A percentile compares a stretch with the other conserved stretches of the same genome.
Conservation (phyloP, 2,888 invertebrate genomes). For the Chymomyza fuscimana region DNA sequence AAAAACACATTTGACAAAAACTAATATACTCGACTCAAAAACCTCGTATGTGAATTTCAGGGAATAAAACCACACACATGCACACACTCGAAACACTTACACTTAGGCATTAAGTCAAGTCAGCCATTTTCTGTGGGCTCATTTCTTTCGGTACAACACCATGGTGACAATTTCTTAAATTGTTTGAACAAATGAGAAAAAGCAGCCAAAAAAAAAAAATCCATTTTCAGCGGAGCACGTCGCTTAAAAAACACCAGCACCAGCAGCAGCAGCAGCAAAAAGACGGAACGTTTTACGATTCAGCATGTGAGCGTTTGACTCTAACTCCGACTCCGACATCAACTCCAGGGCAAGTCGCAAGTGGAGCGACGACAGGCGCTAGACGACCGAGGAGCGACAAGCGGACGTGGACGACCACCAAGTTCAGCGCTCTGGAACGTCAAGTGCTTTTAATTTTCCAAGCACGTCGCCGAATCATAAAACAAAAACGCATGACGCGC, state of each 20-base stretch:
- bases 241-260: slow-evolving; percentile 21
- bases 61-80: slow-evolving; percentile 11
- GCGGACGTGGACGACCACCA: slow-evolving; percentile 48
- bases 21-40: not conserved
- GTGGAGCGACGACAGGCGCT: slow-evolving; percentile 6
- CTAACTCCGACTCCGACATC: slow-evolving; percentile 4
- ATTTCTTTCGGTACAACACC: slow-evolving; percentile 29
- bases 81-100: slow-evolving; percentile 6
- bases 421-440: slow-evolving; percentile 70
- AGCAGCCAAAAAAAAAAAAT: slow-evolving; percentile 33
- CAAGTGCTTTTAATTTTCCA: slow-evolving; percentile 73
- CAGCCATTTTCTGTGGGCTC: slow-evolving; percentile 7
- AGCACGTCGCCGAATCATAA: slow-evolving; percentile 72
- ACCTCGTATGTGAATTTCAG: not conserved
- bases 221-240: slow-evolving; percentile 44
- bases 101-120: slow-evolving; percentile 15
- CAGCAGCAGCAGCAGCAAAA: slow-evolving; percentile 3
- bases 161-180: slow-evolving; percentile 67
- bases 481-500: slow-evolving; percentile 68
- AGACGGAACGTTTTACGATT: slow-evolving; percentile 68
- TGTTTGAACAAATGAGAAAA: slow-evolving; percentile 59
- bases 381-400: not conserved
- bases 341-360: not conserved
- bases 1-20: not conserved
- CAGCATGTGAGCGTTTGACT: slow-evolving; percentile 38